A percentile compares a stretch with the other conserved stretches of the same genome.
Conservation (phyloP, 2,888 invertebrate genomes). For the Sphaerophoria rueppellii region DNA sequence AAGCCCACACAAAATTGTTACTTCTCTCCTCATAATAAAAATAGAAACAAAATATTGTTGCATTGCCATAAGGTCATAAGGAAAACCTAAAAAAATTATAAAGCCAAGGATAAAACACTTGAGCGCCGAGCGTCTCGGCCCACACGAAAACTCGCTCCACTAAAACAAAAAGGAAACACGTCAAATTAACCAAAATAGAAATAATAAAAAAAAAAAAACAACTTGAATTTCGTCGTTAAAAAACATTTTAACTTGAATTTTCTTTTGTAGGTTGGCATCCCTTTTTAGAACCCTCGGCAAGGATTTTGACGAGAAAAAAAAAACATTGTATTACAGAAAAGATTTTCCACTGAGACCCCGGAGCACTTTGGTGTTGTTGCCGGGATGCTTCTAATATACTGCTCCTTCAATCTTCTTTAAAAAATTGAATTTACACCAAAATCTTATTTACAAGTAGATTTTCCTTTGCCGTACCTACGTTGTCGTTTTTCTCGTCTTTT, state of each 20-base stretch:
- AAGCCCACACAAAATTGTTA: too few species aligned
- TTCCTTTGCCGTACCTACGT: background rate
- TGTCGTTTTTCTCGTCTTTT: background rate
- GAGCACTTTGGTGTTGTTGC: background rate
- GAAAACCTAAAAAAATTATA: background rate
- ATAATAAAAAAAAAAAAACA: background rate
- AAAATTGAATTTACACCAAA: conserved; percentile 57
- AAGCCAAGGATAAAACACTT: background rate
- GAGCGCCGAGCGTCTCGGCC: background rate
- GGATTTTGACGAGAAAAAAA: background rate
- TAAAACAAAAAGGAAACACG: background rate
- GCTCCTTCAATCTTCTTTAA: background rate
- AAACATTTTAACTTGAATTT: background rate
- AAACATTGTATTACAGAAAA: background rate
- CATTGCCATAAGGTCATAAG: too few species aligned
- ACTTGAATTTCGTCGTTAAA: background rate
- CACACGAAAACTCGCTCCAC: background rate
- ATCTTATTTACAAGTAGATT: conserved; percentile 5
- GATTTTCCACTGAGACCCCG: background rate
- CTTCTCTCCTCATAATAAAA: too few species aligned
- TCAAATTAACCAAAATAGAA: background rate
- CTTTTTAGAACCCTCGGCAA: background rate
- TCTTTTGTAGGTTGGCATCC: background rate
- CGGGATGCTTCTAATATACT: background rate
- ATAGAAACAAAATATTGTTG: too few species aligned